phyloP scores from a whole-genome alignment of 53 echinoderm and acorn worm genomes.

The Actinopyga echinites region DNA sequence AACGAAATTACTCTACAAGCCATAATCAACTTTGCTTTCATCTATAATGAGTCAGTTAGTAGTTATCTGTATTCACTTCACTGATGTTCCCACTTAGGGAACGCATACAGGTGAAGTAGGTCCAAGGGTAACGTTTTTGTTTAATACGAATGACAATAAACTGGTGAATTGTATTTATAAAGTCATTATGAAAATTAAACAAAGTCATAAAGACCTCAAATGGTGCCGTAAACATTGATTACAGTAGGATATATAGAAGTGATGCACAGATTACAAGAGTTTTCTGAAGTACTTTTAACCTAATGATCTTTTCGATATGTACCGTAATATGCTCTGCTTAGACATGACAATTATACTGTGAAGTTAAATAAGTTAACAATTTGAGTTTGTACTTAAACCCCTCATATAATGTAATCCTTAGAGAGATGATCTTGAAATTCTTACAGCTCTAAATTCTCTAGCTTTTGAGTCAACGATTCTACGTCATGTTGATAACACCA shows the following conservation, averaged over 20 bases:
- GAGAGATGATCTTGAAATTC: no score
- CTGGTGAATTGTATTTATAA: slow-evolving; percentile 2
- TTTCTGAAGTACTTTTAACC: slow-evolving; percentile 5
- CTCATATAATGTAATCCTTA: no score
- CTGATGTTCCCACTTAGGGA: neutral
- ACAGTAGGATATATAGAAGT: neutral
- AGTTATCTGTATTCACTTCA: neutral
- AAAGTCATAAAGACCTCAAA: neutral
- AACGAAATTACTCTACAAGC: slow-evolving; percentile 1
- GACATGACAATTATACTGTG: no score
- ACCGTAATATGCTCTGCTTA: neutral
- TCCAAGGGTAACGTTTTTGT: slow-evolving; percentile 3
- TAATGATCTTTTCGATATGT: slow-evolving; percentile 7
- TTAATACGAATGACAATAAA: neutral
- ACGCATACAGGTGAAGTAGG: slow-evolving; percentile 8
- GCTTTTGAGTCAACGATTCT: no score
- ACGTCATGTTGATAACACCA: no score
- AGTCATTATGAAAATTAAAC: slow-evolving; percentile 18
- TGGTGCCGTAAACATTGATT: neutral
- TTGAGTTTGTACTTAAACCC: no score
- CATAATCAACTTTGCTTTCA: neutral
- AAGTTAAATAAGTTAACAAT: no score
- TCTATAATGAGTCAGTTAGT: slow-evolving; percentile 1
- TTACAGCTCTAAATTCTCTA: no score
- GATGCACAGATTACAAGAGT: neutral